These are phyloP conservation scores for Oncorhynchus masou DNA, from an alignment of 2,113 vertebrate genomes.

Conservation along the genomic window DNA sequence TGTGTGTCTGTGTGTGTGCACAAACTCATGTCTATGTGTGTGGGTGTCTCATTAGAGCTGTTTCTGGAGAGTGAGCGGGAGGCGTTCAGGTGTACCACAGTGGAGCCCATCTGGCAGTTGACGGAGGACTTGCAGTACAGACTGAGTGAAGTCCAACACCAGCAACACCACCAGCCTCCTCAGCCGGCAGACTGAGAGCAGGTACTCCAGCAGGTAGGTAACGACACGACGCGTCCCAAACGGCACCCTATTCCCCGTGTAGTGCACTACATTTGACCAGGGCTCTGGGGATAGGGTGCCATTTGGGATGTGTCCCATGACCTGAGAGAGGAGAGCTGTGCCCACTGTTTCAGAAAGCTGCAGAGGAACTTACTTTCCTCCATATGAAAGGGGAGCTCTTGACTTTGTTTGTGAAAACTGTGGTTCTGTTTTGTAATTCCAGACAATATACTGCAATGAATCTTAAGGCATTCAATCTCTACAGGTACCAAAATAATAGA, in stretches of 20 bases:
- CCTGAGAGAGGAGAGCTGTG: too few species aligned
- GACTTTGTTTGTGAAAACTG: neutral
- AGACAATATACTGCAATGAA: slow-evolving; percentile 7
- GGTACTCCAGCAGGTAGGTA: slow-evolving; percentile 80
- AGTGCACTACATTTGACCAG: neutral
- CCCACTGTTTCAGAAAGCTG: neutral
- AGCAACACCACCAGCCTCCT: slow-evolving; percentile 38
- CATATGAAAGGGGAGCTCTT: neutral
- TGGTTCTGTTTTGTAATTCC: neutral
- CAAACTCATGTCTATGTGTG: slow-evolving; percentile 28
- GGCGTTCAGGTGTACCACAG: slow-evolving; percentile 66
- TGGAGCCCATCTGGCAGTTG: slow-evolving; percentile 80
- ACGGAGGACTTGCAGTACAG: slow-evolving; percentile 77
- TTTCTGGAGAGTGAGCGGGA: slow-evolving; percentile 73
- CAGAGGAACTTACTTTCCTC: neutral
- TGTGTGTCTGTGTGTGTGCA: neutral
- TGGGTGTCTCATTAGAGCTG: slow-evolving; percentile 63
- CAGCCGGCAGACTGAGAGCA: slow-evolving; percentile 54
- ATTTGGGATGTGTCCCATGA: too few species aligned
- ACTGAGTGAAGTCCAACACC: slow-evolving; percentile 58
- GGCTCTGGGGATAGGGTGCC: too few species aligned
- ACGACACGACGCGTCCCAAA: neutral
- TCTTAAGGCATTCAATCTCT: neutral
- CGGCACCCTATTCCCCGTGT: too few species aligned
- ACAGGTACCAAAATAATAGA: slow-evolving; percentile 19